Evolutionary conservation across 2,797 vertebrate species (phyloP), one percentile per base, ranked within the genome.

Genomic region (Eulemur coronatus): DNA sequence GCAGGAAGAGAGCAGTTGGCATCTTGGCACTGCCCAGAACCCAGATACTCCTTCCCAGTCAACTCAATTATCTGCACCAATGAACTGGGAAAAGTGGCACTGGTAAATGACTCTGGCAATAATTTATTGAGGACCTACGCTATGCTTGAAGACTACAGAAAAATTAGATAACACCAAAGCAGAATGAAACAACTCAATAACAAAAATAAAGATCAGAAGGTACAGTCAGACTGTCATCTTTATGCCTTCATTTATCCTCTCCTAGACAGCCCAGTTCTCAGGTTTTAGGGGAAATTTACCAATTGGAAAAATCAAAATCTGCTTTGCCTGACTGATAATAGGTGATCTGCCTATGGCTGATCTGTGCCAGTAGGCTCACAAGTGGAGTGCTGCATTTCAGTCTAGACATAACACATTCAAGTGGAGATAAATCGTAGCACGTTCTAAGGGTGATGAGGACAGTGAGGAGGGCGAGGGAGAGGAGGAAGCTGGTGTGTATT

Each of bases 41-140:
- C 94, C 41, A 57, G 73, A 61, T 41, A 80, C 72, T 85, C 90
- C 88, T 84, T 88, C 82, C 50, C 84, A 79, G 95, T 94, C 93
- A 84, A 89, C 92, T 97, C 92, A 91, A 97, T 97, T 95, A 97
- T 84, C 89, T 91, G 96, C 91, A 91, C 89, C 97, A 93, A 13
- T 91, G 97, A 95, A 48, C 97, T 72, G 80, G 84, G 96, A 59
- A 94, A 84, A 80, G 91, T 93, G 82, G 73, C 91, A 12, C 69
- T 20, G 59, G 59, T 63, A 76, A 84, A 55, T 1, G 80, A 87
- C 87, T 43, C 63, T 5, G 50, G 72, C 48, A 63, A 59, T 72
- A 48, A 43, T 81, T 59, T 59, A n/a, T 43, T 48, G 81, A 90
- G 38, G 41, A 57, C 26, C 38, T 28, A 8, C 14, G n/a, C 55